phyloP scores from a whole-genome alignment of 2,113 vertebrate genomes.

The Chloropsis cyanopogon region DNA sequence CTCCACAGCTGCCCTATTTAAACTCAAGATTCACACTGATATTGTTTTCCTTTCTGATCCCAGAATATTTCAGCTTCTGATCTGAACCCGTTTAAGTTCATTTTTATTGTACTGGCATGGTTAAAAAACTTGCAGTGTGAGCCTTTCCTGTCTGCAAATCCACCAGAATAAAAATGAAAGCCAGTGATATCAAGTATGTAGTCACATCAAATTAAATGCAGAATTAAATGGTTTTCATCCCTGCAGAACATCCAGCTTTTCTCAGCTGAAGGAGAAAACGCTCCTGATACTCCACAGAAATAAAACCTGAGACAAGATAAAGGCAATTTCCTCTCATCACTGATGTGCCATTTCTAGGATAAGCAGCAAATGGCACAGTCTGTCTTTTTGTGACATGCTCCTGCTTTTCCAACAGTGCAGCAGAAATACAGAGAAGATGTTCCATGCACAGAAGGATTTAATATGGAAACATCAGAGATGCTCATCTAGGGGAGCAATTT shows the following conservation, averaged over 20 bases:
- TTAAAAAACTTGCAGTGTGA: conserved; percentile 29
- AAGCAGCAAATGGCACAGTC: neutral
- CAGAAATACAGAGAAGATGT: neutral
- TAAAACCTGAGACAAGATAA: neutral
- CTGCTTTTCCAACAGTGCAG: neutral
- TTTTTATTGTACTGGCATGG: conserved; percentile 1
- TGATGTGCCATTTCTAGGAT: neutral
- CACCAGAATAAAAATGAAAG: neutral
- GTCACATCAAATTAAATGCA: neutral
- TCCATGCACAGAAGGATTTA: neutral
- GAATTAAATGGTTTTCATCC: conserved; percentile 7
- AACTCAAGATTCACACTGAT: neutral
- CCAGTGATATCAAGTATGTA: neutral
- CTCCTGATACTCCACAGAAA: neutral
- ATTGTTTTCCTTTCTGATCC: neutral
- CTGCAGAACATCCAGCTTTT: conserved; percentile 2
- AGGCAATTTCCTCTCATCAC: conserved; percentile 11
- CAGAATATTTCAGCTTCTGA: neutral
- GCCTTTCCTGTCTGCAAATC: conserved; percentile 23
- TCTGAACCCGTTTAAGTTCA: neutral
- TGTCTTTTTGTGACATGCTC: neutral
- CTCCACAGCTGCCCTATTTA: neutral
- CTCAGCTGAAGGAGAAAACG: conserved; percentile 1
- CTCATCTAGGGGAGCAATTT: neutral
- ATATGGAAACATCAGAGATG: neutral